Evolutionary conservation across 2,888 invertebrate genomes (phyloP).

Genomic region (Macropis europaea): DNA sequence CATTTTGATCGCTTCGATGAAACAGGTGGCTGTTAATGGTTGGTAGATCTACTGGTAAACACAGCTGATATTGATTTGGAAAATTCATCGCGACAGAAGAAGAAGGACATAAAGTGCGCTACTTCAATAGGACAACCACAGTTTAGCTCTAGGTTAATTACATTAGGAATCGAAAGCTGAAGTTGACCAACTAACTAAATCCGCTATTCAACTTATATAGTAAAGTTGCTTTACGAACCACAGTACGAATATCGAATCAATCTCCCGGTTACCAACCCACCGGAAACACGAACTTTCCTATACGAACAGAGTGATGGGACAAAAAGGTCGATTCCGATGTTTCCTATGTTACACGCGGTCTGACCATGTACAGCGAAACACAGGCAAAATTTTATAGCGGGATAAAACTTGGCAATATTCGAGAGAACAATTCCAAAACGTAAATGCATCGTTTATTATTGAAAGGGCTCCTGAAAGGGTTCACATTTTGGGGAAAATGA

Average conservation of each 20-base stretch:
- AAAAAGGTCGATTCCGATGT: not conserved
- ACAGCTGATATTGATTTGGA: too few relatives aligned
- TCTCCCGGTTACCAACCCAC: not conserved
- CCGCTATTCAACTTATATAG: conserved; percentile 22
- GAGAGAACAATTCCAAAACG: too few relatives aligned
- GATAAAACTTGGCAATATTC: too few relatives aligned
- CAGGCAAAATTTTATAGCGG: too few relatives aligned
- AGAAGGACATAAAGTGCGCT: not conserved
- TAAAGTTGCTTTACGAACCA: conserved; percentile 17
- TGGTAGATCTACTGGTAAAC: too few relatives aligned
- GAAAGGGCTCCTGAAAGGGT: too few relatives aligned
- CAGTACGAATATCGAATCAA: conserved; percentile 5
- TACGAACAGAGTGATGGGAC: not conserved
- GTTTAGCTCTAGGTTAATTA: conserved; percentile 42
- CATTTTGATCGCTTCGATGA: too few relatives aligned
- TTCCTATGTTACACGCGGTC: not conserved
- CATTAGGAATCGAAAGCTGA: conserved; percentile 42
- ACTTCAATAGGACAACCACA: not conserved
- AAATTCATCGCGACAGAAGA: not conserved
- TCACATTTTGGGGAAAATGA: too few relatives aligned
- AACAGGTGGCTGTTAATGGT: too few relatives aligned
- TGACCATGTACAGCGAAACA: too few relatives aligned
- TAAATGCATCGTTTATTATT: too few relatives aligned
- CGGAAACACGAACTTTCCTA: not conserved
- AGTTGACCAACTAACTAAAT: conserved; percentile 26